phyloP scores from a whole-genome alignment of 2,888 invertebrate genomes.

The Glomeris marginata region DNA sequence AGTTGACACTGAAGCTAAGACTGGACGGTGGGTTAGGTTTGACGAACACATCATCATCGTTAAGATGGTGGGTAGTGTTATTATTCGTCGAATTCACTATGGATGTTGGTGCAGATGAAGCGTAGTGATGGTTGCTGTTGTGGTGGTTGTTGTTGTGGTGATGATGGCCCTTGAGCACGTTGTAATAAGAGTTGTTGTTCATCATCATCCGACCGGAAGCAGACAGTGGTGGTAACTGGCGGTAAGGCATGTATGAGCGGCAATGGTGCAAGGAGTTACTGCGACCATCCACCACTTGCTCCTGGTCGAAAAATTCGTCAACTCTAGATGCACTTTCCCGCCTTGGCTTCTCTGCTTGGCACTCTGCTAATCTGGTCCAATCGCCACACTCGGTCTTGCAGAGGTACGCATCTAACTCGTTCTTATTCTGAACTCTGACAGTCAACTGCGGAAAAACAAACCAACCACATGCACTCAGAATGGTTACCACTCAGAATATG shows the following conservation, averaged over 20 bases:
- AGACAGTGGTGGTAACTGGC: background rate
- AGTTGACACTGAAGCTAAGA: background rate
- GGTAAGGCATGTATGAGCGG: background rate
- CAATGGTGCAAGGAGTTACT: background rate
- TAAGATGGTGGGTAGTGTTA: conserved; percentile 17
- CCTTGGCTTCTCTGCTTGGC: conserved; percentile 34
- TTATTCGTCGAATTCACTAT: conserved; percentile 16
- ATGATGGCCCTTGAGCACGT: background rate
- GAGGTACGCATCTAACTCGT: conserved; percentile 60
- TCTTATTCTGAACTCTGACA: conserved; percentile 11
- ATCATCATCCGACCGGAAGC: too few species aligned
- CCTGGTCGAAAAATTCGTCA: conserved; percentile 46
- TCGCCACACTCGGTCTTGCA: conserved; percentile 46
- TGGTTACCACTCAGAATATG: too few species aligned
- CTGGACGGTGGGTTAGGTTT: conserved; percentile 38
- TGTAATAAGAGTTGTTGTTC: background rate
- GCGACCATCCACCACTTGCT: conserved; percentile 6
- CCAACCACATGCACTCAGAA: background rate
- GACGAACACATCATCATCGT: conserved; percentile 68
- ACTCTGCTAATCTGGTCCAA: conserved; percentile 18
- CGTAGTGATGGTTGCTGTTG: background rate
- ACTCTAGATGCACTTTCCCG: conserved; percentile 44
- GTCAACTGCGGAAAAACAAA: background rate
- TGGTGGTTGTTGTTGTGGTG: background rate
- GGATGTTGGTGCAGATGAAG: background rate